These are phyloP conservation scores for Volucella zonaria DNA, from an alignment of 2,888 invertebrate species.

Conservation along the genomic window DNA sequence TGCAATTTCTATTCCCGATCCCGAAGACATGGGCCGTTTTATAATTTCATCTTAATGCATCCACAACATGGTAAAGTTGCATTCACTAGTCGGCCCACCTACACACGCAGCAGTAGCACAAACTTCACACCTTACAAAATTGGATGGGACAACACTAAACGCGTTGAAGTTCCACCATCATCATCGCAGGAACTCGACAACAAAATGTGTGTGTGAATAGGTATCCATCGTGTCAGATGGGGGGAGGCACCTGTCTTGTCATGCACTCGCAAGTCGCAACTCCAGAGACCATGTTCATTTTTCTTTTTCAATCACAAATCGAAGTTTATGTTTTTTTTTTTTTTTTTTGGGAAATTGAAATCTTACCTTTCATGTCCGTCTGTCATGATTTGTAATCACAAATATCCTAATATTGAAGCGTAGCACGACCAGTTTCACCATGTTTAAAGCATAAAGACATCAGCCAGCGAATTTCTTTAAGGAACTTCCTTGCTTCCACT, in stretches of 20 bases:
- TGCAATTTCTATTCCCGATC: too few species aligned
- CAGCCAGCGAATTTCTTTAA: conserved; percentile 76
- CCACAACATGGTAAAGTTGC: too few species aligned
- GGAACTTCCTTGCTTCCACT: conserved; percentile 48
- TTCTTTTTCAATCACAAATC: background rate
- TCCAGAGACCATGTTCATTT: background rate
- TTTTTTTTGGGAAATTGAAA: background rate
- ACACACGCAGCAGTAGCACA: too few species aligned
- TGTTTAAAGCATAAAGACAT: conserved; percentile 91
- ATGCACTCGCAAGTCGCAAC: background rate
- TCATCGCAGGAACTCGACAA: conserved; percentile 9
- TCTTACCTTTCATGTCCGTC: conserved; percentile 95
- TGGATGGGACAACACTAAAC: conserved; percentile 46
- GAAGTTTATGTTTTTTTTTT: background rate
- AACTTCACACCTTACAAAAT: conserved; percentile 22
- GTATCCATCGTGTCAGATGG: conserved; percentile 1
- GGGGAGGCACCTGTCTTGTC: conserved; percentile 33
- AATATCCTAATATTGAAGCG: conserved; percentile 92
- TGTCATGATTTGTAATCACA: conserved; percentile 94
- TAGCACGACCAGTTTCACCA: conserved; percentile 91
- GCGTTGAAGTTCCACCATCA: conserved; percentile 48
- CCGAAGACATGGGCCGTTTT: background rate
- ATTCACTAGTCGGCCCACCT: too few species aligned
- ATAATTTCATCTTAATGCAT: background rate
- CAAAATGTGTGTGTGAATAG: conserved; percentile 35